phyloP scores from a whole-genome alignment of 1,140 invertebrate genomes.

The Tetragonula clypearis region DNA sequence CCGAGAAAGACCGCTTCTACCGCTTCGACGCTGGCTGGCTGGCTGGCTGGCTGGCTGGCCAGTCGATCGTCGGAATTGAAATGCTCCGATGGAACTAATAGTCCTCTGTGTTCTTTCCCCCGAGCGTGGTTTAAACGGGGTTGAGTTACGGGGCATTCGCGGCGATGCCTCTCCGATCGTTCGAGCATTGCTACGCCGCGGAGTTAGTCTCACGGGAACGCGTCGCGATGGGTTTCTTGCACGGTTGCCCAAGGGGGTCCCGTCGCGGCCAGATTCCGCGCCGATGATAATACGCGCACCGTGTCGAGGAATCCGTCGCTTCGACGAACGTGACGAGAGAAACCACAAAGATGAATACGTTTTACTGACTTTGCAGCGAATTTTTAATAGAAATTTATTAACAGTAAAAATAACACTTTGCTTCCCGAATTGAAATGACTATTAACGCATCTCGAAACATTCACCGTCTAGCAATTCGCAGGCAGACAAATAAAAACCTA shows the following conservation, averaged over 20 bases:
- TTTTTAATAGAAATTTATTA: background rate
- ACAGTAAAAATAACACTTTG: too few relatives aligned
- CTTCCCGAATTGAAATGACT: background rate
- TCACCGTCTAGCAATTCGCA: background rate
- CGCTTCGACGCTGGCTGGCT: too few relatives aligned
- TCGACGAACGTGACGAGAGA: slow-evolving; percentile 19
- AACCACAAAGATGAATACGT: background rate
- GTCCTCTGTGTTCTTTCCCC: slow-evolving; percentile 29
- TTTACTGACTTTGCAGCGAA: too few relatives aligned
- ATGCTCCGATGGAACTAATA: slow-evolving; percentile 52
- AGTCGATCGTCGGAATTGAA: slow-evolving; percentile 49
- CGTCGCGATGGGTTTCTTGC: slow-evolving; percentile 45
- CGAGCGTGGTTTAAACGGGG: background rate
- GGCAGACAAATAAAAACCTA: background rate
- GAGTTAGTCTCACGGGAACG: background rate
- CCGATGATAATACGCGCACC: slow-evolving; percentile 35
- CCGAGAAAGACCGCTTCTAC: background rate
- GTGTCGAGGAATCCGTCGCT: slow-evolving; percentile 39
- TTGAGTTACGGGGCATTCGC: slow-evolving; percentile 32
- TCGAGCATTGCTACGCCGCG: background rate
- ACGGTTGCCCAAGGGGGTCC: slow-evolving; percentile 6
- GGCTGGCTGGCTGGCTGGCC: too few relatives aligned
- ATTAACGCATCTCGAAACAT: background rate
- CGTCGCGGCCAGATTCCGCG: slow-evolving; percentile 30
- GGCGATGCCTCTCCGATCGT: slow-evolving; percentile 35